phyloP scores from a whole-genome alignment of 2,888 invertebrate species.

The Ochropleura plecta region DNA sequence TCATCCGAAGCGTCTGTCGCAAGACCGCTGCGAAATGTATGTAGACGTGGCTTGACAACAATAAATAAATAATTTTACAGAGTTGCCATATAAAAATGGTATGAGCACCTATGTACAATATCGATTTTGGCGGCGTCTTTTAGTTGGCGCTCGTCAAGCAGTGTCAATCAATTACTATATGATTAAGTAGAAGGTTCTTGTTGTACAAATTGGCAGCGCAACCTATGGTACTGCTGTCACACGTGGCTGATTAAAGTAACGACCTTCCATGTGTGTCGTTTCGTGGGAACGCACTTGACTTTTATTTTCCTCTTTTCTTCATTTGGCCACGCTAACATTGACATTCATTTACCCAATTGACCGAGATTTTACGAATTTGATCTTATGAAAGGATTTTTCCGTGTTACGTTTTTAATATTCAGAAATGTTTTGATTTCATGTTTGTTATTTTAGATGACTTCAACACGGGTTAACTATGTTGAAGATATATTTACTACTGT shows the following conservation, averaged over 20 bases:
- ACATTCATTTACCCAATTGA: slow-evolving; percentile 75
- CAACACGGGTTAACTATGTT: neutral
- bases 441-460: neutral
- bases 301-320: slow-evolving; percentile 74
- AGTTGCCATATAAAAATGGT: slow-evolving; percentile 57
- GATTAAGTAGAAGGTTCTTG: slow-evolving; percentile 77
- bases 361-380: slow-evolving; percentile 67
- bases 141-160: slow-evolving; percentile 72
- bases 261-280: slow-evolving; percentile 74
- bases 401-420: neutral
- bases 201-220: slow-evolving; percentile 77
- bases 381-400: slow-evolving; percentile 16
- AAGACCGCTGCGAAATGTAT: slow-evolving; percentile 70
- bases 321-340: slow-evolving; percentile 71
- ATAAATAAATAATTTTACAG: slow-evolving; percentile 76
- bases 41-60: slow-evolving; percentile 57
- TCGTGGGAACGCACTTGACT: slow-evolving; percentile 81
- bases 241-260: slow-evolving; percentile 73
- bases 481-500: neutral
- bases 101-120: slow-evolving; percentile 41
- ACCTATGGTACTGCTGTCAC: slow-evolving; percentile 70
- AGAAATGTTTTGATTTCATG: no score
- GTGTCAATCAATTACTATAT: slow-evolving; percentile 80
- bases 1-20: slow-evolving; percentile 68
- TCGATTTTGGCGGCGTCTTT: slow-evolving; percentile 67